phyloP scores from a whole-genome alignment of 2,113 vertebrate species.

The Colistium nudipinnis region DNA sequence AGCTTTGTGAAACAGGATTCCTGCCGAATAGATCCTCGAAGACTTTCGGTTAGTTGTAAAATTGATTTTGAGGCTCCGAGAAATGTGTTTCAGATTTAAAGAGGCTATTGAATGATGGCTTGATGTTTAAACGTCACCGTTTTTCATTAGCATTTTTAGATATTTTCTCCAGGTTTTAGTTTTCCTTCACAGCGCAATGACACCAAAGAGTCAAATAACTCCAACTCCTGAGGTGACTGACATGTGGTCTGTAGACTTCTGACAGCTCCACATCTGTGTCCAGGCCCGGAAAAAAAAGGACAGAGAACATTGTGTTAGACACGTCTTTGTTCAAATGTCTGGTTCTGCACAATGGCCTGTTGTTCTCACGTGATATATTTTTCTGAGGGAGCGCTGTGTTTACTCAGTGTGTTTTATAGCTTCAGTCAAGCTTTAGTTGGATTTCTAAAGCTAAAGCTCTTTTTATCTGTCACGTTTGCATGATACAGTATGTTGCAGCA shows the following conservation, averaged over 20 bases:
- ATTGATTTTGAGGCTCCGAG: not conserved
- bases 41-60: not conserved
- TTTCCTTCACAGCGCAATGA: not conserved
- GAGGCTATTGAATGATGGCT: not conserved
- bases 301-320: not conserved
- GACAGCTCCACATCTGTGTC: conserved; percentile 1
- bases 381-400: conserved; percentile 37
- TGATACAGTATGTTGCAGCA: not conserved
- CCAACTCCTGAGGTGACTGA: not conserved
- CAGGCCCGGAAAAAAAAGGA: not conserved
- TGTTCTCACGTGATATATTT: conserved; percentile 63
- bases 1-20: not conserved
- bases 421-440: conserved; percentile 16
- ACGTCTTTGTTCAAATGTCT: conserved; percentile 23
- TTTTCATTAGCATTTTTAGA: no score
- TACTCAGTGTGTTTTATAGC: not conserved
- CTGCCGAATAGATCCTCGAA: not conserved
- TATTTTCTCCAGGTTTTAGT: not conserved
- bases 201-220: not conserved
- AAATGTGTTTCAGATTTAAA: not conserved
- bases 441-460: not conserved
- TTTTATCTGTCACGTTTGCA: conserved; percentile 22
- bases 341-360: not conserved
- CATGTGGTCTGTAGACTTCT: not conserved
- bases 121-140: not conserved